A percentile compares a stretch with the other conserved stretches of the same genome.
phyloP scores from a whole-genome alignment of 2,113 vertebrate species.

The mouse (Mus musculus) region GRCm39 chr5:42955001-42955500 shows the following conservation, averaged over 20 bases:
- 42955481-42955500: not conserved
- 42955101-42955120: not conserved
- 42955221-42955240: fast-evolving
- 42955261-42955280: not conserved
- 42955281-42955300: not conserved
- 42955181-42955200: fast-evolving
- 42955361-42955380: not conserved
- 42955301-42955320: not conserved
- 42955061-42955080: too few species aligned
- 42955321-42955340: not conserved
- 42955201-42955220: too few species aligned
- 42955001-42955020: not conserved
- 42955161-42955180: too few species aligned
- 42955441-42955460: not conserved
- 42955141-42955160: not conserved
- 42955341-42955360: not conserved
- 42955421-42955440: not conserved
- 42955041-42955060: not conserved
- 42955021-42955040: not conserved
- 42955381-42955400: not conserved
- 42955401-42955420: too few species aligned
- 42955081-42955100: not conserved
- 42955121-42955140: not conserved
- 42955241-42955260: not conserved
- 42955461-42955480: not conserved